Conservation (phyloP, 2,797 vertebrate species). For the Carcharodon carcharias region DNA sequence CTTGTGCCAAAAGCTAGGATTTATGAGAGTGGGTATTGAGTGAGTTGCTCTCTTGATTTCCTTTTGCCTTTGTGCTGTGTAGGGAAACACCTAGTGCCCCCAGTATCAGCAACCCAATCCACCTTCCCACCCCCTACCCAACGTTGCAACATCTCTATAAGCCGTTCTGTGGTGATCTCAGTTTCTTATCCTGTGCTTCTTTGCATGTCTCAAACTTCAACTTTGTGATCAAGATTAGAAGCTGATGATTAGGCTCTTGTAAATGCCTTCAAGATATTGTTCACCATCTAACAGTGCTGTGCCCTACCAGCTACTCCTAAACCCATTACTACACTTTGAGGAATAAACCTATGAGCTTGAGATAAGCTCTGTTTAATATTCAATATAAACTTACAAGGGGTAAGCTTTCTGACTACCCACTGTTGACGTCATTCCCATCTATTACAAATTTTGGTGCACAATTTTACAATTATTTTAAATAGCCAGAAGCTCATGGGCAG, state of each 20-base stretch:
- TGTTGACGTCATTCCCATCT: background rate
- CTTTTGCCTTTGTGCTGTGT: background rate
- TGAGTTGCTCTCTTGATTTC: background rate
- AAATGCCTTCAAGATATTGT: background rate
- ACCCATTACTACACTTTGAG: background rate
- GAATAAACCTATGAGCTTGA: background rate
- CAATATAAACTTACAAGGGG: background rate
- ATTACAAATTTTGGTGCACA: background rate
- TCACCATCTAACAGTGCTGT: background rate
- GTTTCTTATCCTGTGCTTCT: background rate
- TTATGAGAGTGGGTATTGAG: background rate
- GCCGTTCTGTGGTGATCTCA: background rate
- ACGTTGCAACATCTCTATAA: background rate
- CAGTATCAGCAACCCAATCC: too few species aligned
- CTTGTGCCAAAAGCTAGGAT: background rate
- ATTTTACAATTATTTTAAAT: background rate
- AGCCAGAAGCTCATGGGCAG: background rate
- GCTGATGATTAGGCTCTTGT: background rate
- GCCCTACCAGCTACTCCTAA: background rate
- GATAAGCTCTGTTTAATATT: background rate
- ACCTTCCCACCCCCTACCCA: background rate
- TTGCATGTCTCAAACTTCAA: background rate
- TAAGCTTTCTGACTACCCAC: background rate
- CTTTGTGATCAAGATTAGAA: background rate
- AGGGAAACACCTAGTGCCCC: background rate